phyloP scores from a whole-genome alignment of 2,888 invertebrate species.

The Meteorus colon region DNA sequence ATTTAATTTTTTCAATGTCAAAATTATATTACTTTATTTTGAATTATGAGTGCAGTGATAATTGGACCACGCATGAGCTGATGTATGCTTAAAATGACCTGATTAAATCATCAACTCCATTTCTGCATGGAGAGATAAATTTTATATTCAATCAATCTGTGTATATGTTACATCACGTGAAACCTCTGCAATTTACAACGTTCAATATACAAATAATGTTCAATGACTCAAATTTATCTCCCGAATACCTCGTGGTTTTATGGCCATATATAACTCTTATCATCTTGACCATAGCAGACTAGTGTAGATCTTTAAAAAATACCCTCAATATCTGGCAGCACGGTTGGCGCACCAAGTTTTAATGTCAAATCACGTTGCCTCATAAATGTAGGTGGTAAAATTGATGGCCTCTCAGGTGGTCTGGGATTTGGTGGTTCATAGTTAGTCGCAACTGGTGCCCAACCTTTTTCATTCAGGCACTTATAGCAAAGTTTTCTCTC shows the following conservation, averaged over 20 bases:
- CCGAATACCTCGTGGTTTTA: slow-evolving; percentile 41
- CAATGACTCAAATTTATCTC: slow-evolving; percentile 44
- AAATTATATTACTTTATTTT: slow-evolving; percentile 10
- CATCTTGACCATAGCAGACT: not conserved
- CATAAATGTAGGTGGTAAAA: slow-evolving; percentile 68
- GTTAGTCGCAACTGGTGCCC: slow-evolving; percentile 65
- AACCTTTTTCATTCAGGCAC: slow-evolving; percentile 68
- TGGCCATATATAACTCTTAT: not conserved
- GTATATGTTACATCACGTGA: slow-evolving; percentile 31
- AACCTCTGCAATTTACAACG: slow-evolving; percentile 47
- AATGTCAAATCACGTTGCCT: slow-evolving; percentile 63
- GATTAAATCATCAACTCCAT: slow-evolving; percentile 22
- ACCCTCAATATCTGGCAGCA: slow-evolving; percentile 69
- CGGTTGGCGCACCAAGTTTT: slow-evolving; percentile 68
- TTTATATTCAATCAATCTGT: slow-evolving; percentile 14
- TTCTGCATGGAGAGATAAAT: not conserved
- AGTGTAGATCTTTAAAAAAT: slow-evolving; percentile 62
- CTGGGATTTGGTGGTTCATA: slow-evolving; percentile 56
- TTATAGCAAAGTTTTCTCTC: slow-evolving; percentile 68
- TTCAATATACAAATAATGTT: slow-evolving; percentile 49
- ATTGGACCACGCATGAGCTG: not conserved
- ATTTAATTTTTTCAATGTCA: slow-evolving; percentile 2
- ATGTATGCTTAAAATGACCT: not conserved
- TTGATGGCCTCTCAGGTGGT: slow-evolving; percentile 61
- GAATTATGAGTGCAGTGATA: not conserved